These are phyloP conservation scores for Yasuhikotakia modesta DNA, from an alignment of 2,797 vertebrate species.

Conservation along the genomic window DNA sequence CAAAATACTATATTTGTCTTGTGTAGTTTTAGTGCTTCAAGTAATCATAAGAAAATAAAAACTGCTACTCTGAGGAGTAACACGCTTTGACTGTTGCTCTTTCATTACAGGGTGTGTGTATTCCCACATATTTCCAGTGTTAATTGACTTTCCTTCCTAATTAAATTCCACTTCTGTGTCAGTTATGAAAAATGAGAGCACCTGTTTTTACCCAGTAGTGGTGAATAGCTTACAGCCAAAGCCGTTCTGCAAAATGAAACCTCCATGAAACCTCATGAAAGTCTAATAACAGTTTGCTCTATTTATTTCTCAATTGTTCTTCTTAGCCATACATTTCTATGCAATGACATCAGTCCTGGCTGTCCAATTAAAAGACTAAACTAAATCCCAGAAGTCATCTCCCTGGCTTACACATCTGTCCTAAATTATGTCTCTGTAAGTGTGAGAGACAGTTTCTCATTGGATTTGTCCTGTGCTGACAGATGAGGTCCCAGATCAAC, in stretches of 20 bases:
- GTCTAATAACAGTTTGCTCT: constrained; percentile 25
- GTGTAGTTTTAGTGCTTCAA: not conserved
- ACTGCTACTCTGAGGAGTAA: not conserved
- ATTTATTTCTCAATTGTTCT: constrained; percentile 58
- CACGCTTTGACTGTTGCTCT: not conserved
- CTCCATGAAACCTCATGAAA: not conserved
- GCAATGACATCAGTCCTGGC: constrained; percentile 70
- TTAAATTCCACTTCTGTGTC: constrained; percentile 36
- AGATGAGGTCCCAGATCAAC: constrained; percentile 46
- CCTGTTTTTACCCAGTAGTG: constrained; percentile 37
- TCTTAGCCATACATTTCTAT: constrained; percentile 56
- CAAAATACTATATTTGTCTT: not conserved
- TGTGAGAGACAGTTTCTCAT: constrained; percentile 53
- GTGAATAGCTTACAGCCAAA: constrained; percentile 23
- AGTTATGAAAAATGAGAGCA: constrained; percentile 41
- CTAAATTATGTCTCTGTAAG: constrained; percentile 66
- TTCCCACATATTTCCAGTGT: constrained; percentile 26
- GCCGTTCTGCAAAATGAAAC: not conserved
- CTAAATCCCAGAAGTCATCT: constrained; percentile 61
- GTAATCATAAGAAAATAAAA: constrained; percentile 13
- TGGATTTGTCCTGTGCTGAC: constrained; percentile 54
- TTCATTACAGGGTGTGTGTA: constrained; percentile 22
- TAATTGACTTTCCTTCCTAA: constrained; percentile 37
- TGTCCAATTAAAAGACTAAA: constrained; percentile 68
- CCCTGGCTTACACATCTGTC: constrained; percentile 69